Evolutionary conservation across 2,888 invertebrate genomes (phyloP), one percentile per base, ranked within the genome.

Genomic region (Cinara cedri): DNA sequence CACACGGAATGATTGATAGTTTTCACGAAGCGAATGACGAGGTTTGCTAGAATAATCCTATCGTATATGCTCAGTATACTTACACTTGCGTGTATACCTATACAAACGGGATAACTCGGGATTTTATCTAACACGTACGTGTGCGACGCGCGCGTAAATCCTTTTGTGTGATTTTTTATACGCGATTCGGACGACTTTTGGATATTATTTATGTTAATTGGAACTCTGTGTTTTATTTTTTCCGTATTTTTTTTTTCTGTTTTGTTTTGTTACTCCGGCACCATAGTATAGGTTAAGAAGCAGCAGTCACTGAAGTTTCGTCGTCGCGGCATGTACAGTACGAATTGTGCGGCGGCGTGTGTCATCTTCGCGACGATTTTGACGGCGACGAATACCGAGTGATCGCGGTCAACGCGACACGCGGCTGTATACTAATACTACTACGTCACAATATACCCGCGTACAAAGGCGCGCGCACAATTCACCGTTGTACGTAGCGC

Each of bases 271-370:
- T 51, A 49, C 55, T 55, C 42, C 60, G 26, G 60, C 49, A 34
- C 19, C 60, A 6, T 34, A 34, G 72, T 74, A 21, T 74, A 74
- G 72, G 34, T 74, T 34, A 44, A 72, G 60, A 13, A 4, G n/a
- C 24, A 16, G 9, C 60, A n/a, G 60, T 10, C 60, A 26, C 24
- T 14, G 10, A 54, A n/a, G n/a, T 46, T 4, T 24, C 10, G 60
- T 62, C n/a, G 11, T n/a, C 19, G 26, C 26, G 10, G n/a, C 4
- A 34, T 46, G 34, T 46, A 44, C 44, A 4, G 44, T 44, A 44
- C 44, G n/a, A n/a, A n/a, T n/a, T n/a, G n/a, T n/a, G n/a, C n/a
- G n/a, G n/a, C n/a, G 34, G 6, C 34, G 34, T 34, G 34, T 34
- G 34, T 34, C 34, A 6, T 34, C 34, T 54, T 9, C 19, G 19